These are phyloP conservation scores for Rutpela maculata DNA, from an alignment of 2,888 invertebrate genomes.

Conservation along the genomic window DNA sequence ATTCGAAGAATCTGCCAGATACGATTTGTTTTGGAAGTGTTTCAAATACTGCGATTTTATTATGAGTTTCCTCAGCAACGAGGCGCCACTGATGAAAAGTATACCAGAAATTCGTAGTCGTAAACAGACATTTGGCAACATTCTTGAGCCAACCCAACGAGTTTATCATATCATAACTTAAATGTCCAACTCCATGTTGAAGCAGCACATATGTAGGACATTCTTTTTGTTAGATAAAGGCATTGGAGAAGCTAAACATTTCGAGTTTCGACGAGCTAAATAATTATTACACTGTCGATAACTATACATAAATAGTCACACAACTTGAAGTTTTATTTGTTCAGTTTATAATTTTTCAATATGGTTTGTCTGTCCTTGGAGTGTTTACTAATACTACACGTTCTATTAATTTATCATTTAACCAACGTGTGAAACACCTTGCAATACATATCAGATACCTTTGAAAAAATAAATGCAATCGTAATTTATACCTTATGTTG, in stretches of 20 bases:
- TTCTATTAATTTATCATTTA: slow-evolving; percentile 7
- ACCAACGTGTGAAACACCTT: neutral
- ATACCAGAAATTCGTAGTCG: slow-evolving; percentile 14
- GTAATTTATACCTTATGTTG: neutral
- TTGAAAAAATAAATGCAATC: neutral
- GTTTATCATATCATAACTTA: slow-evolving; percentile 13
- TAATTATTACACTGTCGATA: too few relatives aligned
- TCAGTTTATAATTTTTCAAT: neutral
- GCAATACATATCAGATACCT: slow-evolving; percentile 13
- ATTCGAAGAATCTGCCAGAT: neutral
- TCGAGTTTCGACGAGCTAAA: too few relatives aligned
- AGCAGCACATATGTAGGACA: neutral
- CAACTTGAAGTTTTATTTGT: neutral
- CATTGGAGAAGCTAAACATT: neutral
- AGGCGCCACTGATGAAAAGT: slow-evolving; percentile 11
- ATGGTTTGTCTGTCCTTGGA: slow-evolving; percentile 15
- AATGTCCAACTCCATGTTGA: neutral
- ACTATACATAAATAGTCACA: too few relatives aligned
- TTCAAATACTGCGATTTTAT: neutral
- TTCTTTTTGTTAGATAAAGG: neutral
- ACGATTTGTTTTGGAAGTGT: neutral
- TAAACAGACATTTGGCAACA: slow-evolving; percentile 26
- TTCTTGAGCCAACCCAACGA: slow-evolving; percentile 12
- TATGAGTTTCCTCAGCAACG: neutral
- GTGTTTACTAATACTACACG: neutral